These are phyloP conservation scores for Pygocentrus nattereri DNA, from an alignment of 2,797 vertebrate genomes.

Conservation along the genomic window DNA sequence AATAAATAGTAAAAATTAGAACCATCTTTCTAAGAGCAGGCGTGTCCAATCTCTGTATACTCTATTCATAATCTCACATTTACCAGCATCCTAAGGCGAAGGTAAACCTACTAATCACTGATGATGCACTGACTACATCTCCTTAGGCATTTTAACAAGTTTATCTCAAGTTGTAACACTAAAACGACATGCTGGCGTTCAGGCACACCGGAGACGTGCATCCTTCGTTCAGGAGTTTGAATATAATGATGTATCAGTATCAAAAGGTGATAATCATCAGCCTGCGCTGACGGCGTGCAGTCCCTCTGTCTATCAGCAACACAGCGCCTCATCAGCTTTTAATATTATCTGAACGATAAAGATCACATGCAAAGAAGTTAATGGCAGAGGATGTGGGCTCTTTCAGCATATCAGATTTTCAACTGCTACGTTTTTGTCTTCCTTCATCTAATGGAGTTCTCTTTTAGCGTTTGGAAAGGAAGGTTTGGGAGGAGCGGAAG, in stretches of 20 bases:
- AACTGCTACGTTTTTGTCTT: slow-evolving; percentile 51
- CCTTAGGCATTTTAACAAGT: background rate
- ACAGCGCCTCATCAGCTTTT: slow-evolving; percentile 54
- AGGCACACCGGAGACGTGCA: slow-evolving; percentile 30
- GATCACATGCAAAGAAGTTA: slow-evolving; percentile 55
- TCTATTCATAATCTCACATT: background rate
- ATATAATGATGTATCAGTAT: slow-evolving; percentile 54
- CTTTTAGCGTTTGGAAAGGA: slow-evolving; percentile 13
- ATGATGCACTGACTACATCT: background rate
- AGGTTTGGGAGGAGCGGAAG: slow-evolving; percentile 32
- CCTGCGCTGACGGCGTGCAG: slow-evolving; percentile 42
- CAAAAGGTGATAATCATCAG: slow-evolving; percentile 44
- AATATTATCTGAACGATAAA: slow-evolving; percentile 59
- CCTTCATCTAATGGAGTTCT: slow-evolving; percentile 50
- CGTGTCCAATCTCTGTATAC: background rate
- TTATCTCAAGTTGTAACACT: slow-evolving; percentile 5
- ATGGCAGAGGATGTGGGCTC: slow-evolving; percentile 52
- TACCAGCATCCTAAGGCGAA: background rate
- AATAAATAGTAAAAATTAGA: too few species aligned
- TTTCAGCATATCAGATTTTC: slow-evolving; percentile 48
- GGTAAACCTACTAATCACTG: background rate
- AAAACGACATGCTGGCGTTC: background rate
- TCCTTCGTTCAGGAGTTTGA: slow-evolving; percentile 51
- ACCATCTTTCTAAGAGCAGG: too few species aligned
- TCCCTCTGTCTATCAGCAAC: slow-evolving; percentile 47